Base-by-base conservation (phyloP, 2,888 invertebrate species). In the Sicus ferrugineus region DNA sequence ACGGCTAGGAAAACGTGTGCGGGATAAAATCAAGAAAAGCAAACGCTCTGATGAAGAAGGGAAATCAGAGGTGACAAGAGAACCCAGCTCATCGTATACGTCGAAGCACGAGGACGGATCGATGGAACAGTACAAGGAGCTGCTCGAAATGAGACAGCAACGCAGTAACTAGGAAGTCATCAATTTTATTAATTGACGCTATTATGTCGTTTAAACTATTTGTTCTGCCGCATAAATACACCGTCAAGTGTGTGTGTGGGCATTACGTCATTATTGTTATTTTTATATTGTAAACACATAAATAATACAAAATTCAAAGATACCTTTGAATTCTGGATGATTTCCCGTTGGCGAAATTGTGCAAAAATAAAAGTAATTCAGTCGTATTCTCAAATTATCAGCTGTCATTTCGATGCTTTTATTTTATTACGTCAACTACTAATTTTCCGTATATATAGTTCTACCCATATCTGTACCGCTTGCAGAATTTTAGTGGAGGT, bases 1-100 rank as follows among this genome's bases (percentile, higher is more conserved):
- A 0, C 87, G 87, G 56, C 85, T 90, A 54, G 83, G 89, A 0
- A 90, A 89, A 73, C 88, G 89, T 21, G 81, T 90, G n/a, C 84
- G 90, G 71, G 89, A 89, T 75, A 89, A 89, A 78, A 88, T 89
- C 73, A 87, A 87, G 79, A 87, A 81, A 73, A 79, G 81, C 0
- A 84, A 82, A 70, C 81, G 79, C 70, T 72, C 77, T 14, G 76
- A 79, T 71, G 78, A 77, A 61, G 77, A 75, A 65, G 71, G 54
- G 52, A 70, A 73, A 23, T 67, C 70, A 19, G 68, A 69, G n/a
- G n/a, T n/a, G n/a, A 71, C 71, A 9, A 74, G 70, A 62, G 77
- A 74, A 54, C 67, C 70, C 23, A 67, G 71, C 68, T 69, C 75
- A 68, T 46, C 65, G 50, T 81, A 80, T 48, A 75, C 73, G 19